Evolutionary conservation across 2,113 vertebrate species (phyloP).

Genomic region (Otus sunia): DNA sequence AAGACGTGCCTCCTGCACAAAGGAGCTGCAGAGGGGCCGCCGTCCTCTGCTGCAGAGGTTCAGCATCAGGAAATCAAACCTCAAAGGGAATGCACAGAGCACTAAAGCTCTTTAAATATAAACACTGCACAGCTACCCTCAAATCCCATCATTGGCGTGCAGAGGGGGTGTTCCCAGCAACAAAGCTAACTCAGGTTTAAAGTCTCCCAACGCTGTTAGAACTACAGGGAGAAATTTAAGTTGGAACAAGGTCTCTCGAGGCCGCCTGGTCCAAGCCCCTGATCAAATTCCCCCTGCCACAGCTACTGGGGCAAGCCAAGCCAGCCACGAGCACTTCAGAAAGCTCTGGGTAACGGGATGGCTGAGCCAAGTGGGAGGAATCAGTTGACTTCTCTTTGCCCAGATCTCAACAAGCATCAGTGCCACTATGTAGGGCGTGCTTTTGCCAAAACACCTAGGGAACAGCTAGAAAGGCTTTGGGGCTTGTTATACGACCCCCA

Average conservation of each 20-base stretch:
- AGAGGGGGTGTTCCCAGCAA: not conserved
- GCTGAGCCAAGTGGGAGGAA: not conserved
- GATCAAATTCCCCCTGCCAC: not conserved
- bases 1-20: not conserved
- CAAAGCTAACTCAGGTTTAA: not conserved
- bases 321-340: not conserved
- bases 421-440: not conserved
- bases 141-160: not conserved
- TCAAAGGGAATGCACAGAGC: rapidly evolving
- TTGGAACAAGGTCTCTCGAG: not conserved
- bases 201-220: not conserved
- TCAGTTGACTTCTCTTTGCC: not conserved
- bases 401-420: not conserved
- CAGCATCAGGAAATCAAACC: not conserved
- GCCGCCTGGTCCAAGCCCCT: not conserved
- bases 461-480: not conserved
- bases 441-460: not conserved
- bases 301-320: not conserved
- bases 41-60: not conserved
- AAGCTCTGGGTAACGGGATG: not conserved
- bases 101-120: not conserved
- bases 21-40: not conserved
- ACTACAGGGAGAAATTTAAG: not conserved
- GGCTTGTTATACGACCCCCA: not conserved
- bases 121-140: not conserved